Base-by-base conservation (phyloP, 2,113 vertebrate species). In the Dolichallabes microphthalmus region DNA sequence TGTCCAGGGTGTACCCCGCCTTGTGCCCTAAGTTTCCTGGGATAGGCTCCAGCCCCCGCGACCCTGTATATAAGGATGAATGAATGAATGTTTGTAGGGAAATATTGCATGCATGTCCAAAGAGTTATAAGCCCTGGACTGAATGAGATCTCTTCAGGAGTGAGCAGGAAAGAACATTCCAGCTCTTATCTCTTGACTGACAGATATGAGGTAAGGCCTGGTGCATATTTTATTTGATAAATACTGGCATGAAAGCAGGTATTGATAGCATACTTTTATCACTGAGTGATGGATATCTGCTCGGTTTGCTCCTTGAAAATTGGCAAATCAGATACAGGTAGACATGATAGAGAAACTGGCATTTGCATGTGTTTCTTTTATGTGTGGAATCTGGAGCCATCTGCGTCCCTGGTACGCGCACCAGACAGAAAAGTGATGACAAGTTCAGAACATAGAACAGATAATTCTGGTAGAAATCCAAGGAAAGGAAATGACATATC, bases 111-210 rank as follows among this genome's bases (percentile, higher is more conserved):
- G 11, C 20, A 45, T 19, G 10, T 45, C 10, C 20, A 50, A 73
- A 45, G 39, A n/a, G 7, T 74, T 50, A 50, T 74, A 74, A n/a
- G 20, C 4, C 1, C 39, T 8, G 39, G 71, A 50, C 12, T n/a
- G 22, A 22, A 74, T 9, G 71, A 74, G 35, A 39, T 11, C 14
- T 68, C n/a, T 64, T 27, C 12, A 14, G 12, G 66, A 35, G 14
- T 35, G 66, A 30, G 5, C 7, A 6, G 14, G 69, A n/a, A 45
- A 45, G 45, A 20, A 20, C 32, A 17, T 73, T 50, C 69, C 35
- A 74, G 20, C 22, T 74, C 71, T 74, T n/a, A 50, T 74, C 71
- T 74, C 39, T 14, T 5, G 71, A 74, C 71, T n/a, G 71, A 50
- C 39, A 50, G 39, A 50, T 74, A 74, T 74, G 39, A 14, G 20